Percentiles rank a stretch among this genome's conserved stretches.
These are phyloP conservation scores for Scotopteryx bipunctaria DNA, from an alignment of 2,888 invertebrate species.

Conservation along the genomic window DNA sequence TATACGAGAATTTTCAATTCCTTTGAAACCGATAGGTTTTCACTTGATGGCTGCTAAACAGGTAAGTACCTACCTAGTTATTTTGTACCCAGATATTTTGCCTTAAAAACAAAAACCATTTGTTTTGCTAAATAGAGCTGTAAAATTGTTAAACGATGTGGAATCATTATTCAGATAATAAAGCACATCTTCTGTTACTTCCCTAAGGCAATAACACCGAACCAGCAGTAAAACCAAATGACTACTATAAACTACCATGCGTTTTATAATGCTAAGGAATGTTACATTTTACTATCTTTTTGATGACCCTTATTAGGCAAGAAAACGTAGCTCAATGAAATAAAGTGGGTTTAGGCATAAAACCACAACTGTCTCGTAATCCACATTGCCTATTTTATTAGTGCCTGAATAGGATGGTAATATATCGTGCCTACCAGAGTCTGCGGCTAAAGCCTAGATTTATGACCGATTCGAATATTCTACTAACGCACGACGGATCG, in stretches of 20 bases:
- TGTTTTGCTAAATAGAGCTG: too few relatives aligned
- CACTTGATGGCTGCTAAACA: not conserved
- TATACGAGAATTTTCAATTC: not conserved
- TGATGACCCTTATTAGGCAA: slow-evolving; percentile 6
- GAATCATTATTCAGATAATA: too few relatives aligned
- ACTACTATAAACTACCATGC: not conserved
- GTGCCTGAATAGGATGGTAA: too few relatives aligned
- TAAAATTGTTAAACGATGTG: too few relatives aligned
- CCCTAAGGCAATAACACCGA: not conserved
- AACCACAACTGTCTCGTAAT: not conserved
- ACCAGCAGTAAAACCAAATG: slow-evolving; percentile 2
- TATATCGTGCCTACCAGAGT: too few relatives aligned
- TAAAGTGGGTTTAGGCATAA: not conserved
- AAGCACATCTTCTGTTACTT: not conserved
- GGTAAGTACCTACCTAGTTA: not conserved
- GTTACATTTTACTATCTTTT: slow-evolving; percentile 10
- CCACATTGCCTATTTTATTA: not conserved
- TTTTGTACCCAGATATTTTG: too few relatives aligned
- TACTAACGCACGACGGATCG: too few relatives aligned
- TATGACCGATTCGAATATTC: too few relatives aligned
- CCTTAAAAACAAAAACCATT: too few relatives aligned
- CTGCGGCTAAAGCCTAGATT: too few relatives aligned
- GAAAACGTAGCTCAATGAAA: not conserved
- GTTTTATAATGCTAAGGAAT: slow-evolving; percentile 13
- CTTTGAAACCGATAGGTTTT: not conserved